Evolutionary conservation across 1,140 invertebrate genomes (phyloP).

Genomic region (Hydropsyche tenuis): DNA sequence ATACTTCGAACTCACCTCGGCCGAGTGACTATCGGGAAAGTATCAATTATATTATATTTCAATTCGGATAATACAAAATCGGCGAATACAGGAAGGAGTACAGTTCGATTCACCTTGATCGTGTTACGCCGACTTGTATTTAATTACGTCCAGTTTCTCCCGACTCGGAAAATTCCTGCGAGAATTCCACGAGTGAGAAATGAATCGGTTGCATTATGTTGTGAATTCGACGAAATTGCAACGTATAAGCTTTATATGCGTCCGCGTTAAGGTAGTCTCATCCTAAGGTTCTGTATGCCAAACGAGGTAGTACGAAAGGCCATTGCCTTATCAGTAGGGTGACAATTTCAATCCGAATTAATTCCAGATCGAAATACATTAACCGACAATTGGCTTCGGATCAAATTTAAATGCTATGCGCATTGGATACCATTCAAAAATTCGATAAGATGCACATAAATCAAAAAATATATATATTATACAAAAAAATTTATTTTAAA

Average conservation of each 20-base stretch:
- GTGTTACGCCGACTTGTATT: constrained; percentile 18
- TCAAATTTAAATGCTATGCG: too few species aligned
- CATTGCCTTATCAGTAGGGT: constrained; percentile 23
- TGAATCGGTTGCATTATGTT: not conserved
- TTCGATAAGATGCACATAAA: too few species aligned
- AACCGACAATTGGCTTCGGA: too few species aligned
- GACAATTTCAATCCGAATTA: too few species aligned
- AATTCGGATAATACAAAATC: not conserved
- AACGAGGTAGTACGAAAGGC: constrained; percentile 21
- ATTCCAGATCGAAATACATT: too few species aligned
- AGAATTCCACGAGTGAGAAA: not conserved
- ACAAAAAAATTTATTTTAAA: too few species aligned
- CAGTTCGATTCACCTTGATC: constrained; percentile 9
- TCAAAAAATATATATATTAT: too few species aligned
- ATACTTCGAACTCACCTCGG: too few species aligned
- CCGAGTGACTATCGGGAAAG: too few species aligned
- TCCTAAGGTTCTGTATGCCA: constrained; percentile 34
- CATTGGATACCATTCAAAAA: too few species aligned
- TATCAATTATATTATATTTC: too few species aligned
- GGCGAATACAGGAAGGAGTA: constrained; percentile 2
- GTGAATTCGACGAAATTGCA: not conserved
- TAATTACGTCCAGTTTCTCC: constrained; percentile 12
- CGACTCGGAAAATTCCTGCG: not conserved
- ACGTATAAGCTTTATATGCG: not conserved
- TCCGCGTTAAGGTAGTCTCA: constrained; percentile 22